A percentile compares a stretch with the other conserved stretches of the same genome.
phyloP scores from a whole-genome alignment of 2,888 invertebrate genomes.

The Trilocha varians region DNA sequence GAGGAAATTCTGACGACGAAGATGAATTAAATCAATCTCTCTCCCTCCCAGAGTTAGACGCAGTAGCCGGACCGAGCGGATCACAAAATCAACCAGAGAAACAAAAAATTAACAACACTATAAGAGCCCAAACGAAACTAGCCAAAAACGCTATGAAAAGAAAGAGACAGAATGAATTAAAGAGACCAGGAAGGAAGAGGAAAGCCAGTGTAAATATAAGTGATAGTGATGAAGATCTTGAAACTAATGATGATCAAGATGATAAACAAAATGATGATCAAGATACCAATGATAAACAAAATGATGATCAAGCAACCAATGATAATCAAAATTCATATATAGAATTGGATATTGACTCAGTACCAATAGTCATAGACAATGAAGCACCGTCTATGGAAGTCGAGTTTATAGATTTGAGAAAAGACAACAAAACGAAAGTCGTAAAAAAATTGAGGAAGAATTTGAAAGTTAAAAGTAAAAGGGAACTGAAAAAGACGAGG shows the following conservation, averaged over 20 bases:
- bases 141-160: background rate
- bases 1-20: no score
- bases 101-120: background rate
- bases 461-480: constrained; percentile 13
- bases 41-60: no score
- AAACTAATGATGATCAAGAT: background rate
- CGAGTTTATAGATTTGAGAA: background rate
- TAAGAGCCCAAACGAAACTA: background rate
- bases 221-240: background rate
- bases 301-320: background rate
- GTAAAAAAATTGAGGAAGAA: background rate
- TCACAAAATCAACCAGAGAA: background rate
- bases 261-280: background rate
- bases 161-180: background rate
- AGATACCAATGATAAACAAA: background rate
- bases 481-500: constrained; percentile 23
- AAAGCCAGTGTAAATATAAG: background rate
- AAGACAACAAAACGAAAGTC: no score
- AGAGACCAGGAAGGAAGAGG: background rate
- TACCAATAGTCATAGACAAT: background rate
- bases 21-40: no score
- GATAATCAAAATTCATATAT: no score
- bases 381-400: background rate
- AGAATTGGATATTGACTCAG: background rate
- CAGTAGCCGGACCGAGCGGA: background rate